phyloP scores from a whole-genome alignment of 2,113 vertebrate species.

The Phrynocephalus versicolor region DNA sequence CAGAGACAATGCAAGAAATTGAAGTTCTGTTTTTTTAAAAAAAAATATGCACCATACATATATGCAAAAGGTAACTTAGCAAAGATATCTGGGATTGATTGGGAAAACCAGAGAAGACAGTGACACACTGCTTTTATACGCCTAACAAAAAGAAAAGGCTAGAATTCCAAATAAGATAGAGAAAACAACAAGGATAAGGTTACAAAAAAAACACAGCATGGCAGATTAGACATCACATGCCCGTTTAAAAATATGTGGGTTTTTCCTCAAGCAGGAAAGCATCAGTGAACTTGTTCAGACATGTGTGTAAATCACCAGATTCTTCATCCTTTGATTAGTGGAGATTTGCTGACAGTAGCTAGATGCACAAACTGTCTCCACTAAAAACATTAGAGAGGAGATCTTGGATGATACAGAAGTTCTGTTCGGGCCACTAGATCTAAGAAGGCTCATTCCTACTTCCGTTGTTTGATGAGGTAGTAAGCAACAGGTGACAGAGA shows the following conservation, averaged over 20 bases:
- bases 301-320: too few relatives aligned
- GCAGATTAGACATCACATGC: not conserved
- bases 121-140: not conserved
- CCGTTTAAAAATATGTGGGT: too few relatives aligned
- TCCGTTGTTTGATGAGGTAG: not conserved
- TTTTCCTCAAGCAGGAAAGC: not conserved
- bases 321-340: not conserved
- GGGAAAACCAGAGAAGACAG: not conserved
- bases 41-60: not conserved
- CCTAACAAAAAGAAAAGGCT: not conserved
- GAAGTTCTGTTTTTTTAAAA: not conserved
- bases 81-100: not conserved
- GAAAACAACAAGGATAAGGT: not conserved
- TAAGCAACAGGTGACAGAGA: too few relatives aligned
- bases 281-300: not conserved
- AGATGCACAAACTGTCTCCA: not conserved
- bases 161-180: not conserved
- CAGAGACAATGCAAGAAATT: slow-evolving; percentile 21
- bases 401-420: not conserved
- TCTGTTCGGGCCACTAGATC: not conserved
- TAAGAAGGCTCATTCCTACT: not conserved
- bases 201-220: not conserved
- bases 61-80: not conserved
- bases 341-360: not conserved
- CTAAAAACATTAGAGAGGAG: not conserved